Evolutionary conservation across 2,113 vertebrate genomes (phyloP).

Genomic region (Ailuropoda melanoleuca): DNA sequence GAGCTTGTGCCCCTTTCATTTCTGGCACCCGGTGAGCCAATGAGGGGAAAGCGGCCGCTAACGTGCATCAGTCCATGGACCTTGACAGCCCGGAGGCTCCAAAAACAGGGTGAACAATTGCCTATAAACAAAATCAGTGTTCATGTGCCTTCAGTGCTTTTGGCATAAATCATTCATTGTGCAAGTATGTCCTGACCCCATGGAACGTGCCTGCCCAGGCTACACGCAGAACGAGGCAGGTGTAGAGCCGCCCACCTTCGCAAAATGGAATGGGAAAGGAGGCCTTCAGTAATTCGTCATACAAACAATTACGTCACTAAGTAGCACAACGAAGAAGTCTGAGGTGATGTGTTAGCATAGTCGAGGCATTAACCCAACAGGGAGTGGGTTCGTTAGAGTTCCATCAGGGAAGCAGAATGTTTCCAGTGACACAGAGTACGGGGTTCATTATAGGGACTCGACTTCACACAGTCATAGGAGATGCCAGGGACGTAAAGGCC

Average conservation of each 20-base stretch:
- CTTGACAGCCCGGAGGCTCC: neutral
- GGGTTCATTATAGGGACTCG: neutral
- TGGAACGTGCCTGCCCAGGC: too few species aligned
- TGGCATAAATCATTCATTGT: neutral
- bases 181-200: rapidly evolving
- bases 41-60: neutral
- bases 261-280: neutral
- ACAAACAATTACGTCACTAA: neutral
- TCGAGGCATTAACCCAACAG: neutral
- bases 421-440: rapidly evolving
- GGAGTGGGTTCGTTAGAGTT: neutral
- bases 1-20: neutral
- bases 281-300: neutral
- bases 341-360: neutral
- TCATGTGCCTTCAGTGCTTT: neutral
- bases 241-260: too few species aligned
- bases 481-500: neutral
- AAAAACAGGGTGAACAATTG: neutral
- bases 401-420: neutral
- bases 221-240: too few species aligned
- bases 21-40: neutral
- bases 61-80: rapidly evolving
- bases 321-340: neutral
- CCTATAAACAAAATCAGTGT: neutral
- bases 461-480: too few species aligned